phyloP scores from a whole-genome alignment of 92 coral and sea anemone genomes.

The Umimayanthus chanpuru region DNA sequence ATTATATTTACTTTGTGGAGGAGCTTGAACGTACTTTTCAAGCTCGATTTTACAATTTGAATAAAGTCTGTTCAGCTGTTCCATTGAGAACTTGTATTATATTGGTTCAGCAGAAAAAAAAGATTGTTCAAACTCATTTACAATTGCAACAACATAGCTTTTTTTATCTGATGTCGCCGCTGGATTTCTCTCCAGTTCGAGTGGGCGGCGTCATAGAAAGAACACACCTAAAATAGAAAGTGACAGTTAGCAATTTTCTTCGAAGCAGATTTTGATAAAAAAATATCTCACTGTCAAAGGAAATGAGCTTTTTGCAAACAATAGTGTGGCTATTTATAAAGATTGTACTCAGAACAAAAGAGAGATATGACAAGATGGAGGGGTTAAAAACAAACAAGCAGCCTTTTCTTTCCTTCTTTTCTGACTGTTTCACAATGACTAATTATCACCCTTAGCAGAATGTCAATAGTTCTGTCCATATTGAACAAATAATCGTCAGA shows the following conservation, averaged over 20 bases:
- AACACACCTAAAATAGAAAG: not conserved
- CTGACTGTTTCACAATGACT: not conserved
- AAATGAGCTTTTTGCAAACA: constrained; percentile 14
- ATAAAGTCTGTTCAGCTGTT: not conserved
- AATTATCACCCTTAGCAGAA: not conserved
- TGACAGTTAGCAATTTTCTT: not conserved
- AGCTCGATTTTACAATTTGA: not conserved
- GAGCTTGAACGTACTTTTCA: not conserved
- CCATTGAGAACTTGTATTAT: too few species aligned
- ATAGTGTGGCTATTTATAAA: not conserved
- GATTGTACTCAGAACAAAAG: not conserved
- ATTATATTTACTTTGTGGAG: not conserved
- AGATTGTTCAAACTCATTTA: not conserved
- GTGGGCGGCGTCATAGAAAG: not conserved
- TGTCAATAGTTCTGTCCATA: constrained; percentile 3
- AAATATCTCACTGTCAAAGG: not conserved
- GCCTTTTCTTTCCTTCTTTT: not conserved
- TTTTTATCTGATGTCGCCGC: not conserved
- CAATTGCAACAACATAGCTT: too few species aligned
- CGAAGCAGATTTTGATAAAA: not conserved
- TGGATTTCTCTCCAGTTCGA: not conserved
- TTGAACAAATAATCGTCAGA: constrained; percentile 18
- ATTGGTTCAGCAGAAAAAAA: not conserved
- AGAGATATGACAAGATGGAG: not conserved
- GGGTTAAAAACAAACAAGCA: not conserved